Base-by-base conservation (phyloP, 2,797 vertebrate species). In the Phrynocephalus forsythii region DNA sequence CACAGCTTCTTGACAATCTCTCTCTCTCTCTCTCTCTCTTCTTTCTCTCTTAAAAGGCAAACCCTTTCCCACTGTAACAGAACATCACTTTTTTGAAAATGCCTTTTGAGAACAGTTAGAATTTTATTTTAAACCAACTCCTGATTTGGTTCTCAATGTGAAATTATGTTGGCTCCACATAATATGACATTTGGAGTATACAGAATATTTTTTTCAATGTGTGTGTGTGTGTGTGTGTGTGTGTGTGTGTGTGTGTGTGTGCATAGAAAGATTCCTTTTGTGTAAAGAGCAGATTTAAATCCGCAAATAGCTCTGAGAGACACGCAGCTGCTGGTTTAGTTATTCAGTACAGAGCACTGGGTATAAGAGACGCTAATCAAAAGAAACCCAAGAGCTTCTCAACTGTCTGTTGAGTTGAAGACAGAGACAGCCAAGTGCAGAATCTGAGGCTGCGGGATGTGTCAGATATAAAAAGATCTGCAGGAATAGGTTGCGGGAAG, bases 91-190 rank as follows among this genome's bases (percentile, higher is more conserved):
- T 44, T 82, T 73, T 89, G 73, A 20, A 93, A 85, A 50, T 76
- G 5, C 76, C 50, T n/a, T 92, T 93, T 0, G 33, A 92, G 82
- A 89, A 86, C 80, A 79, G 71, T 90, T 88, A 67, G 87, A 86
- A 92, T 94, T 94, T 91, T 91, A 60, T 90, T 93, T 88, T 90
- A 92, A 92, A 94, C 92, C 92, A 90, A 92, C 86, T 84, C 80
- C 86, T 89, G 86, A 76, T 92, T 94, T 68, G 87, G 84, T 92
- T 88, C 87, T 89, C 89, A 91, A 83, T 90, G 94, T 0, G 22
- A 87, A 91, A 76, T 89, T 83, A 67, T 69, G 92, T 84, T 86
- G 93, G 94, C 95, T 95, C 92, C 94, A 94, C 91, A 83, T 24
- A 87, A 78, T 82, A 90, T 79, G 77, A 90, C 1, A 0, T 82